phyloP scores from a whole-genome alignment of 2,888 invertebrate genomes.

The Archips crataeganus region DNA sequence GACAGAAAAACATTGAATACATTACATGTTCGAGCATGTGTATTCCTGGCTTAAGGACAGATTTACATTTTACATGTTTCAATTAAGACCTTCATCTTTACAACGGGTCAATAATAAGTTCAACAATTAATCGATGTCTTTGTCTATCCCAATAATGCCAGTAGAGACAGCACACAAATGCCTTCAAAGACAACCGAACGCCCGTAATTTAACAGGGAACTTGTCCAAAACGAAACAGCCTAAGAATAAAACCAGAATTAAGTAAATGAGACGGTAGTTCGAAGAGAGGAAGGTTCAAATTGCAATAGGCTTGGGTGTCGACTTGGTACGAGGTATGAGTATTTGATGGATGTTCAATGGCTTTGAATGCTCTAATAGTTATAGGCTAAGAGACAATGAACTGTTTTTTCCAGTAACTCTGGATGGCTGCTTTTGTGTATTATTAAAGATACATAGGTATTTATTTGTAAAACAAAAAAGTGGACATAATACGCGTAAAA shows the following conservation, averaged over 20 bases:
- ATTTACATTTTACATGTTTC: background rate
- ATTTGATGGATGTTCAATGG: background rate
- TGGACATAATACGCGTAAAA: too few species aligned
- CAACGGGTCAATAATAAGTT: background rate
- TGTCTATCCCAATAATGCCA: conserved; percentile 16
- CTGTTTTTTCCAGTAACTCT: too few species aligned
- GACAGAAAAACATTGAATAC: too few species aligned
- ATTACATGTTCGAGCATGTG: too few species aligned
- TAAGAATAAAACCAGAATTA: background rate
- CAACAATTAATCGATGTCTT: conserved; percentile 9
- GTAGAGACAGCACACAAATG: conserved; percentile 13
- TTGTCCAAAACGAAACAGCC: background rate
- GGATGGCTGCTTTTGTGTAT: too few species aligned
- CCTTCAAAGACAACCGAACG: conserved; percentile 15
- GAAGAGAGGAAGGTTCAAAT: background rate
- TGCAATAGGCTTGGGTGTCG: conserved; percentile 44
- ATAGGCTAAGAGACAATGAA: background rate
- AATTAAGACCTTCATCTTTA: background rate
- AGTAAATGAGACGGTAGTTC: background rate
- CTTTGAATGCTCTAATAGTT: conserved; percentile 13
- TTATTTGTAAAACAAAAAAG: too few species aligned
- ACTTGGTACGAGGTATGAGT: background rate
- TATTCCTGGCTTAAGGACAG: too few species aligned
- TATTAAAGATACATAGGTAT: too few species aligned
- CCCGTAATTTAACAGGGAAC: conserved; percentile 6